Base-by-base conservation (phyloP, 2,113 vertebrate species). In the Cynopterus brachyotis region DNA sequence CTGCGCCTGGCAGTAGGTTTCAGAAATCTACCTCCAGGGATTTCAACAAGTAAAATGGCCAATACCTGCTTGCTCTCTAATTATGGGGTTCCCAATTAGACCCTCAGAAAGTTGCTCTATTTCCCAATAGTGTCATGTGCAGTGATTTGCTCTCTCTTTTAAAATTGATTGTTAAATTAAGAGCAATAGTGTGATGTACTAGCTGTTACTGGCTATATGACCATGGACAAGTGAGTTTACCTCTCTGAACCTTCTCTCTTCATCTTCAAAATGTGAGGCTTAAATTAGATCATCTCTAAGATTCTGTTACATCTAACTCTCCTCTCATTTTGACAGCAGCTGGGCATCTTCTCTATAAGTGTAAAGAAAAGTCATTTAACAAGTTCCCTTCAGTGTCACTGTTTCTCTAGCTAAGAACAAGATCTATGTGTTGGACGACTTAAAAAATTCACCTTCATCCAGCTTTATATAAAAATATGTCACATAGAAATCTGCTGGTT, bases 1-100 rank as follows among this genome's bases (percentile, higher is more conserved):
- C 89, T n/a, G 40, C 0, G 53, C 86, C 89, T 67, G 59, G 85
- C 62, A 40, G 6, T 62, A 17, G 70, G 40, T 70, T 96, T 95
- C 94, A 73, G 55, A 90, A 92, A 37, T 62, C 88, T 28, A 67
- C 37, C 95, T 91, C 84, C 35, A 42, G 91, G 78, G 92, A 85
- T 84, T 93, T 59, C 76, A 94, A 94, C 66, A 88, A 76, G 50
- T 50, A 45, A 79, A 75, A 80, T 82, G 40, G 72, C 50, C 72
- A 20, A 9, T 70, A 26, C 76, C 66, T 88, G 72, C 40, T 55
- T 69, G 7, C 28, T 4, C n/a, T 85, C 13, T 83, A 80, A 89
- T 91, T 86, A 72, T 12, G 26, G 53, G 32, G 50, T 60, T 91
- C 86, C 78, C 67, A 30, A 30, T n/a, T 80, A 95, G 95, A 70